Base-by-base conservation (phyloP, 1,140 invertebrate species). In the Oreohelix idahoensis region DNA sequence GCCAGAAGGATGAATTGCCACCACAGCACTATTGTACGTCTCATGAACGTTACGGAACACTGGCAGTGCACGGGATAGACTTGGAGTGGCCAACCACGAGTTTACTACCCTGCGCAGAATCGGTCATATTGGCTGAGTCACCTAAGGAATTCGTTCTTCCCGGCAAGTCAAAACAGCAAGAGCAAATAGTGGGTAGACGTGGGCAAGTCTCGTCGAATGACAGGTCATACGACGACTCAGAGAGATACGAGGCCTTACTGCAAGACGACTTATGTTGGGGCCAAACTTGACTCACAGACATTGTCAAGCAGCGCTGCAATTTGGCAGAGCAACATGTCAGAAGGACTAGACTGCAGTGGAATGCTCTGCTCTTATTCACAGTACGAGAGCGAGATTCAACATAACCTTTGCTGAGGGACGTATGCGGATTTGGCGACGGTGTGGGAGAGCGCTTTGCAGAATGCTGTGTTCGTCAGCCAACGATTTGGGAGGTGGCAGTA, bases 151-250 rank as follows among this genome's bases (percentile, higher is more conserved):
- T 15, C 5, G 5, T 45, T 15, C 15, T 15, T 45, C 42, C 42
- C 5, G 42, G 42, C 42, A 45, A 58, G 26, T 58, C 53, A n/a
- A 23, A 58, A 58, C 53, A 58, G 53, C 53, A 58, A 58, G 8
- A 58, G 53, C 53, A n/a, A 58, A 58, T 20, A 58, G 53, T 58
- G 53, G 15, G 53, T 58, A 20, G 53, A 58, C 53, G 53, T n/a
- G 53, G 53, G 53, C 53, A 58, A 58, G 53, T 58, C 53, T 58
- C 53, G n/a, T 58, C 53, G 53, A 58, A 58, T 58, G 53, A 58
- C 53, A 58, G n/a, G 53, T 58, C 53, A 58, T 23, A 58, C 53
- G 53, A 58, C 53, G 53, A 58, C 53, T 58, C 53, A n/a, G 53
- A 58, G 53, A 23, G 5, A n/a, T 20, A n/a, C n/a, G n/a, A 58